Percentiles rank a stretch among this genome's conserved stretches.
Evolutionary conservation across 2,888 invertebrate genomes (phyloP).

Genomic region (Sarcophaga subvicina): DNA sequence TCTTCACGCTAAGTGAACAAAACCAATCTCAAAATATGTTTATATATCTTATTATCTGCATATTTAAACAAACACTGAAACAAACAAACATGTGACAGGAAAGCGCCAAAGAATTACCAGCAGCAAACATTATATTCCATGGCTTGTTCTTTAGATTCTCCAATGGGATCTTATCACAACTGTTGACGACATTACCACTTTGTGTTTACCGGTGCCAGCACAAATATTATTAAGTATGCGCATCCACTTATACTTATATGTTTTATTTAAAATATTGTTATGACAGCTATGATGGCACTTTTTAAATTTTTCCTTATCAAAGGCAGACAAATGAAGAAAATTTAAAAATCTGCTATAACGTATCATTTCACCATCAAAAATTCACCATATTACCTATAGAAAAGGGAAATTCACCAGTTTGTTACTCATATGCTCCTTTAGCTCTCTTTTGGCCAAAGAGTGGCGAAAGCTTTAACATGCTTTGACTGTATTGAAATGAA

Average conservation of each 20-base stretch:
- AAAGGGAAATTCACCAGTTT: no score
- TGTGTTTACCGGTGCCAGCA: no score
- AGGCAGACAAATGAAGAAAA: slow-evolving; percentile 9
- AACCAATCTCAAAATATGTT: no score
- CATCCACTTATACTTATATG: no score
- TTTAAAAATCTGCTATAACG: no score
- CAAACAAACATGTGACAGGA: not conserved
- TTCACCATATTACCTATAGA: not conserved
- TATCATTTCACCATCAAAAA: not conserved
- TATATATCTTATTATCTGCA: no score
- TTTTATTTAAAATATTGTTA: not conserved
- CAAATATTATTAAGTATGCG: no score
- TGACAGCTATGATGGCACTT: slow-evolving; percentile 31
- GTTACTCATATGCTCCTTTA: no score
- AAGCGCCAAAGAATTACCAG: not conserved
- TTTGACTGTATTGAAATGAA: not conserved
- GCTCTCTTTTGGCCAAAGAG: no score
- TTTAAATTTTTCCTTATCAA: slow-evolving; percentile 29
- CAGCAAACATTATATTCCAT: slow-evolving; percentile 48
- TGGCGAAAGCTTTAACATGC: not conserved
- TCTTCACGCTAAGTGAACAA: no score
- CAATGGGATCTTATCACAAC: slow-evolving; percentile 63
- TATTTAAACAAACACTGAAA: no score
- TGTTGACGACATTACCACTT: slow-evolving; percentile 52
- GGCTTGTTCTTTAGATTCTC: slow-evolving; percentile 46